These are phyloP conservation scores for Hoplostethus mediterraneus DNA, from an alignment of 2,797 vertebrate species.

Conservation along the genomic window DNA sequence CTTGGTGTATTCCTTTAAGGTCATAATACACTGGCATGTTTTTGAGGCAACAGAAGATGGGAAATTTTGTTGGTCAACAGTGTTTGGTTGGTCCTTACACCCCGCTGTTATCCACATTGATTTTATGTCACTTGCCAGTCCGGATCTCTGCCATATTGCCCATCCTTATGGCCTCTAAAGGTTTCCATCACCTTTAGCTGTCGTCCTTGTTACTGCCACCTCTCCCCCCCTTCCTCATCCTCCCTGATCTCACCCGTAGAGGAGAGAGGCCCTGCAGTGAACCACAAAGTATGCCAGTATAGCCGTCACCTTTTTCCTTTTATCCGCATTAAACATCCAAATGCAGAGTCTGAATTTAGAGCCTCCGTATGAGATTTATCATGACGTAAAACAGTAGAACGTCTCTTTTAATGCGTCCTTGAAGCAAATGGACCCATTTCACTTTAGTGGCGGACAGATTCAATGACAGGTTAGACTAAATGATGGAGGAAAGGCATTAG, in stretches of 20 bases:
- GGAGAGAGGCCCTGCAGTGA: slow-evolving; percentile 3
- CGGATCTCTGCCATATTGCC: background rate
- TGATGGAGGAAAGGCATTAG: slow-evolving; percentile 29
- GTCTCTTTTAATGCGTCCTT: slow-evolving; percentile 41
- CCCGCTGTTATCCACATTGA: background rate
- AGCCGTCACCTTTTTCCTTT: slow-evolving; percentile 31
- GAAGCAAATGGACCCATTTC: slow-evolving; percentile 28
- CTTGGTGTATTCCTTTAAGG: no score
- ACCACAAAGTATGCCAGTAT: background rate
- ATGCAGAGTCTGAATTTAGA: slow-evolving; percentile 16
- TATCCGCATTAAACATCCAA: slow-evolving; percentile 16
- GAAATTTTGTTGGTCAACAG: no score
- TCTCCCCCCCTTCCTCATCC: slow-evolving; percentile 17
- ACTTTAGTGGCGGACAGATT: slow-evolving; percentile 12
- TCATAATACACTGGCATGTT: no score
- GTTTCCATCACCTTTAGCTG: slow-evolving; percentile 1
- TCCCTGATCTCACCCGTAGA: slow-evolving; percentile 21
- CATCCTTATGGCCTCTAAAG: background rate
- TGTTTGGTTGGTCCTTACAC: no score
- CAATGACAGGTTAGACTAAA: slow-evolving; percentile 25
- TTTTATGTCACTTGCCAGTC: background rate
- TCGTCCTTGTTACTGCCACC: background rate
- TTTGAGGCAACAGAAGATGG: no score
- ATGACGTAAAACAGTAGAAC: slow-evolving; percentile 11
- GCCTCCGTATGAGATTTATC: slow-evolving; percentile 6